Conservation (phyloP, 2,888 invertebrate species). For the Pseudanteris insignis region DNA sequence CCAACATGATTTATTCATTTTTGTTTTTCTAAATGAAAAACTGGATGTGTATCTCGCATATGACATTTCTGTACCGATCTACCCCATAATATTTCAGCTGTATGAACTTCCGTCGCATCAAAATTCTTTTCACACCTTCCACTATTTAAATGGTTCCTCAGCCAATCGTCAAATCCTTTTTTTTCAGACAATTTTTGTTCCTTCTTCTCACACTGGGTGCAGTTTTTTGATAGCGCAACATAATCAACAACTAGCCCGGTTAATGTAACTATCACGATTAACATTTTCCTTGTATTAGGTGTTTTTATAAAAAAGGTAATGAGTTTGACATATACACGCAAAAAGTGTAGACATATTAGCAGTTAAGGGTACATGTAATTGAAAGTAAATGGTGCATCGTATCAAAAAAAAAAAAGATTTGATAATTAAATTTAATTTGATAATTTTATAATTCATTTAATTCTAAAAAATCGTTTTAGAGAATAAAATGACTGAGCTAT, state of each 20-base stretch:
- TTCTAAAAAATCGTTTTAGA: too few relatives aligned
- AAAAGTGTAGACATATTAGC: too few relatives aligned
- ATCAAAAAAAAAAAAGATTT: too few relatives aligned
- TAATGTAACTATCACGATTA: constrained; percentile 12
- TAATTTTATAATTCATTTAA: too few relatives aligned
- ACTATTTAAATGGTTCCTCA: constrained; percentile 6
- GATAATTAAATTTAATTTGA: too few relatives aligned
- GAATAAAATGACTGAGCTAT: too few relatives aligned
- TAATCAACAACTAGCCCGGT: constrained; percentile 17
- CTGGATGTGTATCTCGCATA: constrained; percentile 14
- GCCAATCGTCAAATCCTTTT: constrained; percentile 3
- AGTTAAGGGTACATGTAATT: too few relatives aligned
- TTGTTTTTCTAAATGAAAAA: constrained; percentile 7
- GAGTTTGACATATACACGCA: too few relatives aligned
- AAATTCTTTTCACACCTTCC: constrained; percentile 12
- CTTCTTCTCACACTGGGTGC: background rate
- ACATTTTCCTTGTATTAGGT: too few relatives aligned
- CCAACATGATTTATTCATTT: constrained; percentile 18
- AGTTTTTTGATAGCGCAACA: constrained; percentile 11
- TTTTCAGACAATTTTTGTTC: constrained; percentile 9
- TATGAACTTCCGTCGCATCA: constrained; percentile 8
- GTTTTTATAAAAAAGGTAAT: too few relatives aligned
- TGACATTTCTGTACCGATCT: constrained; percentile 9
- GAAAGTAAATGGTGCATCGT: too few relatives aligned
- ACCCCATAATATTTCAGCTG: constrained; percentile 10